phyloP scores from a whole-genome alignment of 1,140 invertebrate genomes.

The Cydia fagiglandana region DNA sequence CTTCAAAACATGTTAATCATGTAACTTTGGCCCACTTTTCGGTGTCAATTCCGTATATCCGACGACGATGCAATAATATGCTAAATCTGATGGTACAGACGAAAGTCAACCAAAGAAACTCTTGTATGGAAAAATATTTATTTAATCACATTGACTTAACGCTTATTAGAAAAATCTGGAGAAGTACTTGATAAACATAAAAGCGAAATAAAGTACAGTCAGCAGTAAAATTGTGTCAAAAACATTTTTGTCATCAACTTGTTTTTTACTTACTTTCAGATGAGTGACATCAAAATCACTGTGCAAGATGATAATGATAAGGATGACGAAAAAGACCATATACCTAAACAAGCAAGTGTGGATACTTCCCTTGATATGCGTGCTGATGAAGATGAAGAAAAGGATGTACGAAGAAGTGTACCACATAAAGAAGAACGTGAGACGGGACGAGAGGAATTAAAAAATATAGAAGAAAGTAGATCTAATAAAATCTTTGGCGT shows the following conservation, averaged over 20 bases:
- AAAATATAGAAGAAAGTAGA: neutral
- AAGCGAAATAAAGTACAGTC: no score
- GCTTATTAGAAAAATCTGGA: no score
- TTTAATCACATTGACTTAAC: no score
- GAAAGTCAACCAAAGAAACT: no score
- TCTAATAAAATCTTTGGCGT: neutral
- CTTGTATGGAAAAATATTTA: no score
- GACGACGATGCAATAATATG: no score
- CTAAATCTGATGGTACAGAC: no score
- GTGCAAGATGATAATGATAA: conserved; percentile 8
- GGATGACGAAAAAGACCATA: neutral
- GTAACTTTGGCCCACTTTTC: no score
- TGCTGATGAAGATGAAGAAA: conserved; percentile 13
- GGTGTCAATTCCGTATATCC: no score
- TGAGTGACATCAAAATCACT: neutral
- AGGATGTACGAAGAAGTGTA: neutral
- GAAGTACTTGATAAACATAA: no score
- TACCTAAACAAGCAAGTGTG: conserved; percentile 7
- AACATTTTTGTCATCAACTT: neutral
- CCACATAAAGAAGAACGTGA: neutral
- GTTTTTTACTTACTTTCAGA: neutral
- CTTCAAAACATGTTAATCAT: no score
- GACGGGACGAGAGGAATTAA: neutral
- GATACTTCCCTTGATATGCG: conserved; percentile 6
- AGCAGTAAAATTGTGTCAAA: neutral